phyloP scores from a whole-genome alignment of 2,113 vertebrate species.

The Podocnemis expansa region DNA sequence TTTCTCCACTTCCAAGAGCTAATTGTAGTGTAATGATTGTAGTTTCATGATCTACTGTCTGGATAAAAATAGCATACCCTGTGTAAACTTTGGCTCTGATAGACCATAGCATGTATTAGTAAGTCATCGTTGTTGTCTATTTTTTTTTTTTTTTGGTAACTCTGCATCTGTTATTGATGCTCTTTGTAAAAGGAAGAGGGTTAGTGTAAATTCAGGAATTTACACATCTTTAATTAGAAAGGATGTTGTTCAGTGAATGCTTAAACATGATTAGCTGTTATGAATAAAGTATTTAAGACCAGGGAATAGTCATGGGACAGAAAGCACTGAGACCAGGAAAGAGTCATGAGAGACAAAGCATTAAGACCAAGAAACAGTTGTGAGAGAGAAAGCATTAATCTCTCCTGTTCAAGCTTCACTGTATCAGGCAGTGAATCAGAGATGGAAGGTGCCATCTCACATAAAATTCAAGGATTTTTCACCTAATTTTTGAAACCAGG shows the following conservation, averaged over 20 bases:
- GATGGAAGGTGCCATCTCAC: not conserved
- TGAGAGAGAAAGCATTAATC: not conserved
- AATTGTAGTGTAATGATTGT: conserved; percentile 16
- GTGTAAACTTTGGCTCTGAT: not conserved
- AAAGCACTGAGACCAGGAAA: not conserved
- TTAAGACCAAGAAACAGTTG: not conserved
- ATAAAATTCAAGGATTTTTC: not conserved
- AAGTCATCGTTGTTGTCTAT: no score
- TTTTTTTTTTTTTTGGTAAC: not conserved
- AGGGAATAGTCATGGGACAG: not conserved
- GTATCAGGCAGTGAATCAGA: no score
- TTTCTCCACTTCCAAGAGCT: conserved; percentile 14
- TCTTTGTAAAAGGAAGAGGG: not conserved
- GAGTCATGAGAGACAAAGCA: not conserved
- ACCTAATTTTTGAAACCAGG: no score
- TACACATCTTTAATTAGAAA: not conserved
- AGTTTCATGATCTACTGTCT: not conserved
- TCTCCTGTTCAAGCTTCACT: not conserved
- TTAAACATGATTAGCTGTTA: not conserved
- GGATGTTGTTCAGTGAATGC: not conserved
- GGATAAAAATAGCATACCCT: not conserved
- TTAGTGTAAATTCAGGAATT: not conserved
- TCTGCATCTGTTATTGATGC: not conserved
- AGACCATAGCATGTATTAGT: not conserved
- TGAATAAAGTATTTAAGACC: not conserved